phyloP scores from a whole-genome alignment of 1,140 invertebrate genomes.

The Venturia canescens region DNA sequence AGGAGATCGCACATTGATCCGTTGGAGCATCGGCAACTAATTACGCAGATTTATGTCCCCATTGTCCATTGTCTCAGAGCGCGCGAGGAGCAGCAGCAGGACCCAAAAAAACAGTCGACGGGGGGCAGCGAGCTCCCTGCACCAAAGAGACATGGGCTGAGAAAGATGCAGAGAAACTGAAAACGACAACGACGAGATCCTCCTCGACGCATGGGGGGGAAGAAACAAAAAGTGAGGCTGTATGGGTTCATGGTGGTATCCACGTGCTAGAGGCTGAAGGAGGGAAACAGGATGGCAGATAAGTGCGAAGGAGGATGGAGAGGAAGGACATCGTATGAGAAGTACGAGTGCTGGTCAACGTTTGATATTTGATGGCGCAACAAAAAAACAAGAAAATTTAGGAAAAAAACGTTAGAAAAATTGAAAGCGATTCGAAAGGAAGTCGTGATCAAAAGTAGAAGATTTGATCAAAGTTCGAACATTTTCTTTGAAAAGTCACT shows the following conservation, averaged over 20 bases:
- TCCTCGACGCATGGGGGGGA: constrained; percentile 33
- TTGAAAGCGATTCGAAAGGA: too few relatives aligned
- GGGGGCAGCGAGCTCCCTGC: constrained; percentile 43
- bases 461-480: not conserved
- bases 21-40: constrained; percentile 79
- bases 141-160: constrained; percentile 48
- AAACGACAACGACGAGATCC: constrained; percentile 51
- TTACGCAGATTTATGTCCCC: constrained; percentile 83
- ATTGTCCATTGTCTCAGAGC: constrained; percentile 80
- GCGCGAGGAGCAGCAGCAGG: constrained; percentile 50
- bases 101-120: constrained; percentile 49
- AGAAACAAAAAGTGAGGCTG: constrained; percentile 26
- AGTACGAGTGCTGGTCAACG: constrained; percentile 21
- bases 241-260: constrained; percentile 17
- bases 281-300: constrained; percentile 51
- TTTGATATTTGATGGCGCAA: not conserved
- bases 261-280: constrained; percentile 30
- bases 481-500: not conserved
- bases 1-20: constrained; percentile 77
- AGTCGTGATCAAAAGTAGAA: constrained; percentile 15
- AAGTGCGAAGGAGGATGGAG: constrained; percentile 36
- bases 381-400: not conserved
- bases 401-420: not conserved
- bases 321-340: constrained; percentile 25
- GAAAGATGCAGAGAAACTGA: constrained; percentile 44